Conservation (phyloP, 2,888 invertebrate genomes). For the Leptarthrus brevirostris region DNA sequence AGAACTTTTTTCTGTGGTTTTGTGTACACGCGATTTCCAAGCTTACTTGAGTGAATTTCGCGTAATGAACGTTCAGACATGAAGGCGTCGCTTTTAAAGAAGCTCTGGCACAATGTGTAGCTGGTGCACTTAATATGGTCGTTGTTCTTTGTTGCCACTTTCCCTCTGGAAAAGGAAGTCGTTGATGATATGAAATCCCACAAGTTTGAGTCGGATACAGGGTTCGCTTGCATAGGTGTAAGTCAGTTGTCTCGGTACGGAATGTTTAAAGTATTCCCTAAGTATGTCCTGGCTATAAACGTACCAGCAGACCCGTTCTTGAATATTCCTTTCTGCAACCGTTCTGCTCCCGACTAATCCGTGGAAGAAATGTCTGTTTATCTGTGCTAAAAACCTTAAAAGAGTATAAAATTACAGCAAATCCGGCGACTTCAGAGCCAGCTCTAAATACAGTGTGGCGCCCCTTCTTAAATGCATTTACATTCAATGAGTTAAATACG, state of each 20-base stretch:
- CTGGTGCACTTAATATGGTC: constrained; percentile 22
- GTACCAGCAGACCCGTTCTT: background rate
- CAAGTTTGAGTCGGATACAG: constrained; percentile 41
- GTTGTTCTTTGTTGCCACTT: constrained; percentile 41
- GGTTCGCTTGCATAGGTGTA: background rate
- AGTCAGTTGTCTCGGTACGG: background rate
- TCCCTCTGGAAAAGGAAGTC: constrained; percentile 31
- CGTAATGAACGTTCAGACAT: constrained; percentile 51
- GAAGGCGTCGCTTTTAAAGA: constrained; percentile 47
- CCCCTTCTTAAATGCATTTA: constrained; percentile 15
- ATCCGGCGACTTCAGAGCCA: background rate
- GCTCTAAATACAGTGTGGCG: background rate
- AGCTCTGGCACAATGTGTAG: constrained; percentile 39
- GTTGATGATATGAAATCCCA: constrained; percentile 46
- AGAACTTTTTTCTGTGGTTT: background rate
- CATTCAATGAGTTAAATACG: constrained; percentile 41
- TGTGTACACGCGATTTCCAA: constrained; percentile 35
- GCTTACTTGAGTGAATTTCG: constrained; percentile 48
- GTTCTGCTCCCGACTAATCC: constrained; percentile 13
- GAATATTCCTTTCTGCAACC: constrained; percentile 1
- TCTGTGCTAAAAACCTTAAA: constrained; percentile 36
- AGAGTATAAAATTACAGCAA: constrained; percentile 37
- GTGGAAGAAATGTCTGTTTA: constrained; percentile 26
- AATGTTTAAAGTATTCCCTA: constrained; percentile 7
- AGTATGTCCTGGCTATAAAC: constrained; percentile 15